phyloP scores from a whole-genome alignment of 2,888 invertebrate genomes.

The Camponotus fellah region DNA sequence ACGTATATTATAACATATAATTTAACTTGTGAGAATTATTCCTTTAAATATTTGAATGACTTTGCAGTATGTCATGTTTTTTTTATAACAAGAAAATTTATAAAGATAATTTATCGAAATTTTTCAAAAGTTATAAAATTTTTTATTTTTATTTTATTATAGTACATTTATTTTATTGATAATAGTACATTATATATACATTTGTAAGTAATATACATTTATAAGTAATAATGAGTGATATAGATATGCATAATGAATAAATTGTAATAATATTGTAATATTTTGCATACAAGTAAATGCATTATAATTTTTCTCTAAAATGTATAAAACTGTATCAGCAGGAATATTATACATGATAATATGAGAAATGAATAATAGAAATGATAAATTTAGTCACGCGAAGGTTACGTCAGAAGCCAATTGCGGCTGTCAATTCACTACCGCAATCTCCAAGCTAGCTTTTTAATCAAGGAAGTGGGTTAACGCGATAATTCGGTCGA shows the following conservation, averaged over 20 bases:
- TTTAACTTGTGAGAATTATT: too few relatives aligned
- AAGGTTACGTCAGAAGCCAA: conserved; percentile 73
- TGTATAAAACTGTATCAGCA: conserved; percentile 41
- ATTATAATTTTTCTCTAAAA: background rate
- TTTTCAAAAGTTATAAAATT: background rate
- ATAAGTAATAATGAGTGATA: background rate
- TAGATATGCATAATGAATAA: background rate
- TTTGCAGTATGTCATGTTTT: background rate
- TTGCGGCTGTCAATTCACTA: conserved; percentile 61
- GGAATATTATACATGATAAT: conserved; percentile 63
- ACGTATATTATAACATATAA: too few relatives aligned
- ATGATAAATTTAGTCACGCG: conserved; percentile 80
- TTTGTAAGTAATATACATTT: too few relatives aligned
- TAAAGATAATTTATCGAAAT: background rate
- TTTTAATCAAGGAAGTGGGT: conserved; percentile 81
- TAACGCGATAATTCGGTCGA: conserved; percentile 72
- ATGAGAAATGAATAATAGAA: conserved; percentile 66
- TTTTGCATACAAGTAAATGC: background rate
- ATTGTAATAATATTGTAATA: background rate
- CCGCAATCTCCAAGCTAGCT: conserved; percentile 57
- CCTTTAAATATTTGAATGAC: background rate
- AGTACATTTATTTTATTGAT: background rate
- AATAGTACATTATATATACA: background rate
- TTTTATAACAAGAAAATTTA: background rate
- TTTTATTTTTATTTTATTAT: background rate